Percentiles rank a stretch among this genome's conserved stretches.
Conservation (phyloP, 2,888 invertebrate species). For the Meandrusa payeni region DNA sequence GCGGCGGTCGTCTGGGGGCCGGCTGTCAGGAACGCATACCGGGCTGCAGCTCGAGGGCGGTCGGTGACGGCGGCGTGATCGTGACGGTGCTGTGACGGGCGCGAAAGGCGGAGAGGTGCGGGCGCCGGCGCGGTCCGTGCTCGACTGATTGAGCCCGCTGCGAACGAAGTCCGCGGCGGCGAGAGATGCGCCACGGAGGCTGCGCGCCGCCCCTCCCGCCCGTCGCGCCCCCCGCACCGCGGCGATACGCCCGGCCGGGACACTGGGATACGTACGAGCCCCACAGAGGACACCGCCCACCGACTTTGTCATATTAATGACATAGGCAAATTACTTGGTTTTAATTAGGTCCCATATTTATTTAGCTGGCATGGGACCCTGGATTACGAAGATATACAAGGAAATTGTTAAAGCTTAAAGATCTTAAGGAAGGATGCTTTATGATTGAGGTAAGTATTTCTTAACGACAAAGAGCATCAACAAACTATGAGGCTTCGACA, state of each 20-base stretch:
- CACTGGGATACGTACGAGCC: conserved; percentile 4
- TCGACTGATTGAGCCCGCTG: no score
- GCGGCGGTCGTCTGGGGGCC: conserved; percentile 37
- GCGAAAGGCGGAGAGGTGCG: conserved; percentile 32
- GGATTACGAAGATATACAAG: no score
- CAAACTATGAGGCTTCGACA: no score
- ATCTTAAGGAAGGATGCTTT: no score
- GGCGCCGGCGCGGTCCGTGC: conserved; percentile 41
- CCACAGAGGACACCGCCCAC: no score
- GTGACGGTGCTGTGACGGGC: conserved; percentile 33
- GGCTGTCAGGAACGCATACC: conserved; percentile 62
- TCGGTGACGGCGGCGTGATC: conserved; percentile 36
- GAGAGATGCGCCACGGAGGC: conserved; percentile 52
- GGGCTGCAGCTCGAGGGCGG: conserved; percentile 33
- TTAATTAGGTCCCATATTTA: no score
- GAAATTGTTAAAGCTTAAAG: no score
- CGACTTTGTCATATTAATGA: no score
- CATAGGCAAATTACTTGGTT: no score
- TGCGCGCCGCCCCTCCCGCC: conserved; percentile 32
- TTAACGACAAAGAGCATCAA: no score
- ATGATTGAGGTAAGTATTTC: no score
- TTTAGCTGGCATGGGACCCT: no score
- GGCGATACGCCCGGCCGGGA: conserved; percentile 17
- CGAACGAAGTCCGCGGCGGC: conserved; percentile 27
- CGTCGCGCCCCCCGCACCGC: conserved; percentile 22